These are phyloP conservation scores for Agrilus biguttatus DNA, from an alignment of 2,888 invertebrate species.

Conservation along the genomic window DNA sequence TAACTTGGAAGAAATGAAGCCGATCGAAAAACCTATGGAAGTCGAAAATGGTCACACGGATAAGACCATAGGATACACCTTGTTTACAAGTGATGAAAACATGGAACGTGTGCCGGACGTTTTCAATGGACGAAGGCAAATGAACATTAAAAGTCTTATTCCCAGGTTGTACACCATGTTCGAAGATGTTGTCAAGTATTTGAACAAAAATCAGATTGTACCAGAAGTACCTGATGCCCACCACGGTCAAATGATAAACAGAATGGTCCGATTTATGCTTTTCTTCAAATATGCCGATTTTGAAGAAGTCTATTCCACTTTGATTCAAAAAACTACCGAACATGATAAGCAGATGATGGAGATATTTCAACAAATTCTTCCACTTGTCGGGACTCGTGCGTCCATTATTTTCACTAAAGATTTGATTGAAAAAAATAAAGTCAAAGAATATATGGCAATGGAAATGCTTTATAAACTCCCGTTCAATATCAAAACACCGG, in stretches of 20 bases:
- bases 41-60: conserved; percentile 9
- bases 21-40: conserved; percentile 11
- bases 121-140: conserved; percentile 22
- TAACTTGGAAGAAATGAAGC: conserved; percentile 15
- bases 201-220: conserved; percentile 24
- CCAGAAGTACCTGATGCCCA: conserved; percentile 21
- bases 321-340: conserved; percentile 10
- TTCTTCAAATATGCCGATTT: conserved; percentile 22
- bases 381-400: conserved; percentile 30
- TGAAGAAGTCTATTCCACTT: conserved; percentile 17
- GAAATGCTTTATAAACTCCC: conserved; percentile 29
- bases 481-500: conserved; percentile 27
- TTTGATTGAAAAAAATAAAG: conserved; percentile 20
- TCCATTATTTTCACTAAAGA: conserved; percentile 25
- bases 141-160: conserved; percentile 17
- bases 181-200: conserved; percentile 21
- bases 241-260: conserved; percentile 23
- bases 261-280: conserved; percentile 20
- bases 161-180: conserved; percentile 20
- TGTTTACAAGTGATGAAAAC: conserved; percentile 11
- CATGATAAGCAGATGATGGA: conserved; percentile 18
- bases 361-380: conserved; percentile 29
- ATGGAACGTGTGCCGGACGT: conserved; percentile 17
- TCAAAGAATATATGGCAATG: conserved; percentile 19
- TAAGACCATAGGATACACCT: conserved; percentile 18